phyloP scores from a whole-genome alignment of 1,140 invertebrate genomes.

The Cyclargus thomasi region DNA sequence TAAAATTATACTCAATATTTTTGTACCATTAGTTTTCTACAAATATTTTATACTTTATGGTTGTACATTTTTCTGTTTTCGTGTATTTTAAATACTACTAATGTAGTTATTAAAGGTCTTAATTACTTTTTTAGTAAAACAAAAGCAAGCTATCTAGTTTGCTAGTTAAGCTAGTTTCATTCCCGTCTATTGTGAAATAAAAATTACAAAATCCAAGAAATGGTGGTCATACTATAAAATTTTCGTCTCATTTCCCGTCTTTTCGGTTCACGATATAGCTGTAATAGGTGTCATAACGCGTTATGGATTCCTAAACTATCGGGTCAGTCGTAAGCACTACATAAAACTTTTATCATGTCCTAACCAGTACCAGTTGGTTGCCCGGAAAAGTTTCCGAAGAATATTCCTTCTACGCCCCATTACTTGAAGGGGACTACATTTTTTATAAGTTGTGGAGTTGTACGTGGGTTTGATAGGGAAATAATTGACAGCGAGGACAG shows the following conservation, averaged over 20 bases:
- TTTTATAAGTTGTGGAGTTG: constrained; percentile 50
- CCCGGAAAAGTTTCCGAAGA: constrained; percentile 51
- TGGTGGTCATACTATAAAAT: constrained; percentile 21
- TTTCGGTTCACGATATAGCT: constrained; percentile 23
- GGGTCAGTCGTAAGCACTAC: constrained; percentile 55
- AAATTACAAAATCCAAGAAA: constrained; percentile 11
- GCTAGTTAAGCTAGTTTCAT: too few species aligned
- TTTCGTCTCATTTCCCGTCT: constrained; percentile 19
- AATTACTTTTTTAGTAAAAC: too few species aligned
- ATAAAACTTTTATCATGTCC: constrained; percentile 66
- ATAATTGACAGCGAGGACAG: neutral
- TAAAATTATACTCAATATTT: too few species aligned
- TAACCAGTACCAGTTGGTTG: constrained; percentile 39
- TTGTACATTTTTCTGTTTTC: too few species aligned
- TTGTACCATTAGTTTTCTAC: too few species aligned
- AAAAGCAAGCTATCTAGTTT: too few species aligned
- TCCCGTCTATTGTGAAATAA: too few species aligned
- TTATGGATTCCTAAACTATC: constrained; percentile 53
- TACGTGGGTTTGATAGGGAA: neutral
- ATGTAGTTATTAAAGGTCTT: too few species aligned
- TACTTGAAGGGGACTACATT: constrained; percentile 47
- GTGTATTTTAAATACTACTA: too few species aligned
- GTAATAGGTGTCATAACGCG: constrained; percentile 36
- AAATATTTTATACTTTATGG: too few species aligned
- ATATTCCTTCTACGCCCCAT: constrained; percentile 57